Evolutionary conservation across 2,888 invertebrate genomes (phyloP), one percentile per base, ranked within the genome.

Genomic region (Amiota communis): DNA sequence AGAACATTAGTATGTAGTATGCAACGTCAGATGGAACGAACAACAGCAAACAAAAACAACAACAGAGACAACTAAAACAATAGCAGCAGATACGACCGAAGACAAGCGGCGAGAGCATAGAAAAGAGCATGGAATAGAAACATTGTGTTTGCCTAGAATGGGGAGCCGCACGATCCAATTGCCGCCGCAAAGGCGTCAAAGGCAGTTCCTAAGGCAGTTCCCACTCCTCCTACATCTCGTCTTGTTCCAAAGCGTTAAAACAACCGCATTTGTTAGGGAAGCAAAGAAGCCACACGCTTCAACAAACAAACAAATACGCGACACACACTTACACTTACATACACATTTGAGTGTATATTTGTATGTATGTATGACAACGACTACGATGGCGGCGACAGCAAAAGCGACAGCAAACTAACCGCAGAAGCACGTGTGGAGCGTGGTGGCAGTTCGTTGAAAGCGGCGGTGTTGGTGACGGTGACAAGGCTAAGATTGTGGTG

Each of bases 181-280:
- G 65, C 65, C 65, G 65, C 65, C 65, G 65, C 48, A 65, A 65
- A 47, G 65, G 65, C 65, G 65, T 65, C 65, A 65, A 65, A 47
- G 65, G 65, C 65, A 65, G 36, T 6, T 36, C 36, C 36, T 36
- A 36, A 36, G 36, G 36, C 17, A 23, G 47, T n/a, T 15, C 48
- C 17, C 59, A 23, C 63, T 13, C 63, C 36, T 63, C 36, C 36
- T 23, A 13, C 9, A 36, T 36, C 13, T 23, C 63, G 12, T 12
- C 9, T 13, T 63, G 63, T 11, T 23, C 53, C 53, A 6, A 36
- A 36, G 8, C 53, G 20, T 12, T 59, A 59, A 65, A 65, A 73
- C 75, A 77, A 77, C 80, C 81, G 76, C 81, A 80, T 72, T 79
- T 81, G 81, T 79, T 81, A 77, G 77, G 80, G 77, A 77, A 80